A percentile compares a stretch with the other conserved stretches of the same genome.
phyloP scores from a whole-genome alignment of 2,797 vertebrate genomes.

The Clamator glandarius region DNA sequence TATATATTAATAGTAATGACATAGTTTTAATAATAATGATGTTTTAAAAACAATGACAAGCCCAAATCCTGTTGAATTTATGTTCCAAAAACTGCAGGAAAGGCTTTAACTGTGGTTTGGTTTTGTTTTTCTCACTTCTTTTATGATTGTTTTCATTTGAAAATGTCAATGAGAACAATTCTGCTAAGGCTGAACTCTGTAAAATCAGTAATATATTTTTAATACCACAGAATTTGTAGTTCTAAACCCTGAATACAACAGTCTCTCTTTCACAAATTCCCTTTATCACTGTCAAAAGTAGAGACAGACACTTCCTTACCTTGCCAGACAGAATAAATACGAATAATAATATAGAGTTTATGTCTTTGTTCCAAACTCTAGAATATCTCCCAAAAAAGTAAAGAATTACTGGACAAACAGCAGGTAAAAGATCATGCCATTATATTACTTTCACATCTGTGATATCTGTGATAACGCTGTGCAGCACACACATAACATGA shows the following conservation, averaged over 20 bases:
- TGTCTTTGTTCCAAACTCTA: neutral
- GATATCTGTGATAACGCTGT: neutral
- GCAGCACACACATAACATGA: neutral
- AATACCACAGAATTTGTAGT: neutral
- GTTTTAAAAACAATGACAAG: neutral
- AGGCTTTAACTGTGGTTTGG: constrained; percentile 18
- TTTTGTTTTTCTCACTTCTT: constrained; percentile 32
- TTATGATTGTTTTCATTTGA: constrained; percentile 17
- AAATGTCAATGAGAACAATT: constrained; percentile 45
- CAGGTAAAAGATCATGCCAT: neutral
- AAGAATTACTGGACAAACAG: neutral
- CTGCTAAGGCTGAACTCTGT: neutral
- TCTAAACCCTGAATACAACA: neutral
- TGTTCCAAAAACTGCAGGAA: neutral
- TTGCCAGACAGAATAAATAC: constrained; percentile 7
- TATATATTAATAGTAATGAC: neutral
- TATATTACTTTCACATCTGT: neutral
- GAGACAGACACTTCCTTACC: constrained; percentile 1
- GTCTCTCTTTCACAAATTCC: neutral
- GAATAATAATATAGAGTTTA: neutral
- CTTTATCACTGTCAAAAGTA: neutral
- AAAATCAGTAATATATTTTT: constrained; percentile 18
- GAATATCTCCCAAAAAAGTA: neutral
- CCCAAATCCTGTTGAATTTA: constrained; percentile 1
- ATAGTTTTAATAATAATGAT: neutral